Percentiles rank a stretch among this genome's conserved stretches.
Evolutionary conservation across 2,888 invertebrate species (phyloP).

Genomic region (Heliconius aoede): DNA sequence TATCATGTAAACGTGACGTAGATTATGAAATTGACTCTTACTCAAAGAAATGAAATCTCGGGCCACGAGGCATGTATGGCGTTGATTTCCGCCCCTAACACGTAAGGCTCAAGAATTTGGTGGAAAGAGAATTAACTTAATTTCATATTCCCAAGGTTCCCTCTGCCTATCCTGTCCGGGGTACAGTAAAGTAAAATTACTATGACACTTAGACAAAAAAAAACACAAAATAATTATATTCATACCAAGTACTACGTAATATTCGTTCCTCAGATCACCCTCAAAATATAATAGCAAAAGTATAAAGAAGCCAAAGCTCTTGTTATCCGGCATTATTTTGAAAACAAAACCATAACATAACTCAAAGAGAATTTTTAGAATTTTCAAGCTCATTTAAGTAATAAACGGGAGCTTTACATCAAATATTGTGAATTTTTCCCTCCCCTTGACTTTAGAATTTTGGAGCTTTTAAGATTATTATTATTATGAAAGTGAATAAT

Average conservation of each 20-base stretch:
- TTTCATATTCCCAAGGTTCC: no score
- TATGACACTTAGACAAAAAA: no score
- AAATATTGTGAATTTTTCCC: slow-evolving; percentile 8
- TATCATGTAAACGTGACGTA: not conserved
- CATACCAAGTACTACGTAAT: not conserved
- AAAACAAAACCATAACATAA: slow-evolving; percentile 23
- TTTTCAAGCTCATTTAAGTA: slow-evolving; percentile 30
- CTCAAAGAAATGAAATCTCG: no score
- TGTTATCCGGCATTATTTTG: slow-evolving; percentile 33
- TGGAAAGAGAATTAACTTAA: no score
- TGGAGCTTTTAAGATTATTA: slow-evolving; percentile 8
- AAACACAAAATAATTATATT: not conserved
- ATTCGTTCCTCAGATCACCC: not conserved
- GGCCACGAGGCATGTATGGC: no score
- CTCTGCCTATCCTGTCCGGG: no score
- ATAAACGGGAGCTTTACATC: slow-evolving; percentile 27
- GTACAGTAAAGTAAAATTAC: no score
- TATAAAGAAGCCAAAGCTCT: slow-evolving; percentile 19
- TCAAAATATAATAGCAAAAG: slow-evolving; percentile 18
- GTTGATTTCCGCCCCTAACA: no score
- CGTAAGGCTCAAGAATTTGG: no score
- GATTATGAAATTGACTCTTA: no score
- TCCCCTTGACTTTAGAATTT: slow-evolving; percentile 3
- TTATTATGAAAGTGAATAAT: not conserved
- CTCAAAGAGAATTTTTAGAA: slow-evolving; percentile 31